These are phyloP conservation scores for Desmophyllum pertusum DNA, from an alignment of 92 coral and sea anemone species.

Conservation along the genomic window DNA sequence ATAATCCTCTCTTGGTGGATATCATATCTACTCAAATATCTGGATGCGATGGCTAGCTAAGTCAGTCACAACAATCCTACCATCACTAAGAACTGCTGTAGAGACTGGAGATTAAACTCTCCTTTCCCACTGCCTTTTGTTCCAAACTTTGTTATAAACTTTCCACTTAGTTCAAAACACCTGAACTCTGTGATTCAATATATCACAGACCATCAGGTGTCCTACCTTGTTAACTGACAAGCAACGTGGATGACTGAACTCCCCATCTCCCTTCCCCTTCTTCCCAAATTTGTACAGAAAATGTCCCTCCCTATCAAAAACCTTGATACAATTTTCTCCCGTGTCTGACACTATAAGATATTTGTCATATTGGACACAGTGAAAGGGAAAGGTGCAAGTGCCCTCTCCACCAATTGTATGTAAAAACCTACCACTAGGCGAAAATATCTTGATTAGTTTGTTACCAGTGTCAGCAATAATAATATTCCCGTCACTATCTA, in stretches of 20 bases:
- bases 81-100: not conserved
- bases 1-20: too few relatives aligned
- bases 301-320: not conserved
- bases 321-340: not conserved
- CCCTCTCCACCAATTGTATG: not conserved
- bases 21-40: not conserved
- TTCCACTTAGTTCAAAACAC: not conserved
- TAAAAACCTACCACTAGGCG: not conserved
- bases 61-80: not conserved
- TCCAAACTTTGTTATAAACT: not conserved
- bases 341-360: not conserved
- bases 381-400: not conserved
- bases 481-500: not conserved
- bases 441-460: not conserved
- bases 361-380: not conserved
- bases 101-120: not conserved
- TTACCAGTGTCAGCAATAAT: not conserved
- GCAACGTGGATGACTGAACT: not conserved
- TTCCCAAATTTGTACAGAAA: not conserved
- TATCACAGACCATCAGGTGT: not conserved
- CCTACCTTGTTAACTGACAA: slow-evolving; percentile 8
- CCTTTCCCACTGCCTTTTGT: not conserved
- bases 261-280: not conserved
- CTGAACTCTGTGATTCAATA: not conserved
- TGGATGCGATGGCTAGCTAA: not conserved